Evolutionary conservation across 2,888 invertebrate species (phyloP), one percentile per base, ranked within the genome.

Genomic region (Drosophila neonasuta): DNA sequence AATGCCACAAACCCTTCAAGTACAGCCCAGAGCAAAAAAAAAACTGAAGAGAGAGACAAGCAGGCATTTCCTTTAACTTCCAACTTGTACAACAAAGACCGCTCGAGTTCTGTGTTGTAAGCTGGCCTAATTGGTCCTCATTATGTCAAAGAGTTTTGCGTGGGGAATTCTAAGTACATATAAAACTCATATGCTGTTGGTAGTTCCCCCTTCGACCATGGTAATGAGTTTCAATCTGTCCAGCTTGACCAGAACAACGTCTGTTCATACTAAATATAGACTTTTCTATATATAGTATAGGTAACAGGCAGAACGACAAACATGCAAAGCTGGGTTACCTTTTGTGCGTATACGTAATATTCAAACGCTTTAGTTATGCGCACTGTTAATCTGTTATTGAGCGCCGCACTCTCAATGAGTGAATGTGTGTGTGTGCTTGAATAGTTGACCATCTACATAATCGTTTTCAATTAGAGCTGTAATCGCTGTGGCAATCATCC

Each of bases 121-220:
- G 86, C 81, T 52, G 69, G 60, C 68, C 84, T 81, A 81, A 81
- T 81, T 81, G 81, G 69, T 61, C 66, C 81, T 84, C 81, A 84
- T 81, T 81, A 86, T 84, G 69, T 79, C 64, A 81, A 81, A 81
- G 86, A 81, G 86, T 81, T 81, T 80, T 76, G 86, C 79, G 57
- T 84, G 64, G 81, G 79, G 86, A 79, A 86, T 77, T 69, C 86
- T 39, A 74, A 77, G 82, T 62, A 74, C 71, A 68, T 58, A 79
- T 70, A 77, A 67, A 77, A 68, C 59, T 85, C 77, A 71, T 79
- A 67, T 73, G 79, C 13, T 41, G 39, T 13, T 41, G 8, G 13
- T 9, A 3, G 15, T 41, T 41, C 1, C 13, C 13, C 39, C 49
- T 50, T 41, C 44, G 48, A 34, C 49, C 57, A 34, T 65, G 55